Evolutionary conservation across 2,113 vertebrate species (phyloP).

Genomic region (Phoenicopterus ruber): DNA sequence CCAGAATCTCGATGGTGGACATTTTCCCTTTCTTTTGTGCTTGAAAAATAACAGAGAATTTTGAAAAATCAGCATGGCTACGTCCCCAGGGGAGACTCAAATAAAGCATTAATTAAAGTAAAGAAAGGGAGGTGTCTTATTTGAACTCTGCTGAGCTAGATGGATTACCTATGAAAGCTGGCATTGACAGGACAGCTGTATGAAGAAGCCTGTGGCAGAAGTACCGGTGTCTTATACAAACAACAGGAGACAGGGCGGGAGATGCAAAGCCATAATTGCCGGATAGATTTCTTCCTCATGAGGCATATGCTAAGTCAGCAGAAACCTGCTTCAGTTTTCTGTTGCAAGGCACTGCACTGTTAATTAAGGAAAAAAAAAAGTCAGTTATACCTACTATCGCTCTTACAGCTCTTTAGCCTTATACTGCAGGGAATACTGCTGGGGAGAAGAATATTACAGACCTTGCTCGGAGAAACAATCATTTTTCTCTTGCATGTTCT

Average conservation of each 20-base stretch:
- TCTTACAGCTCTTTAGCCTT: not conserved
- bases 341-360: constrained; percentile 7
- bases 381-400: not conserved
- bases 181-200: constrained; percentile 50
- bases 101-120: constrained; percentile 39
- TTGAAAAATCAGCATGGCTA: constrained; percentile 50
- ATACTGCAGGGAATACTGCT: not conserved
- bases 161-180: constrained; percentile 57
- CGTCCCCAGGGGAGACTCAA: constrained; percentile 37
- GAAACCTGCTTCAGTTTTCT: constrained; percentile 41
- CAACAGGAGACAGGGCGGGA: constrained; percentile 47
- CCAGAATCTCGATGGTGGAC: not conserved
- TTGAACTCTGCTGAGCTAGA: constrained; percentile 59
- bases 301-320: constrained; percentile 52
- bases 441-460: not conserved
- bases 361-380: not conserved
- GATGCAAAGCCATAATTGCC: constrained; percentile 33
- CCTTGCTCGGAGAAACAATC: not conserved
- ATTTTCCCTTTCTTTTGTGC: not conserved
- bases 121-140: constrained; percentile 46
- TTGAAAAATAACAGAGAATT: not conserved
- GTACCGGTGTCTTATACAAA: constrained; percentile 38
- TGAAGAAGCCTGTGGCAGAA: constrained; percentile 53
- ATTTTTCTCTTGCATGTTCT: not conserved
- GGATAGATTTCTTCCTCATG: constrained; percentile 55